phyloP scores from a whole-genome alignment of 2,113 vertebrate species.

The Camelus bactrianus region DNA sequence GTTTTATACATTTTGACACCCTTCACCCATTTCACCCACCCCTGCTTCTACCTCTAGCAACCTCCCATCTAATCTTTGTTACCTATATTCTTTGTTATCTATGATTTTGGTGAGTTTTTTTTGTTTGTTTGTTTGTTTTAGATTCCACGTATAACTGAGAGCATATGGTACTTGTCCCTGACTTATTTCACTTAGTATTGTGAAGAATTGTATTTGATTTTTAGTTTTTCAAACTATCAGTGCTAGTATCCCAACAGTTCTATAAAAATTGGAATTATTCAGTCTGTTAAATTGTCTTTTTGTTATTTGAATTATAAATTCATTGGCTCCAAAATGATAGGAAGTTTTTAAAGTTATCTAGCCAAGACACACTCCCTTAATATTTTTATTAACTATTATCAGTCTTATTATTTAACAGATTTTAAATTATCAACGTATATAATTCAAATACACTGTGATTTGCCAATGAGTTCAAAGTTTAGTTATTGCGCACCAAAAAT shows the following conservation, averaged over 20 bases:
- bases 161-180: too few relatives aligned
- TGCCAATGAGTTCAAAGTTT: neutral
- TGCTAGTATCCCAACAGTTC: neutral
- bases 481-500: neutral
- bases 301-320: neutral
- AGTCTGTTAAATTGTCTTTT: neutral
- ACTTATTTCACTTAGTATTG: too few relatives aligned
- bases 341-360: neutral
- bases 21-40: too few relatives aligned
- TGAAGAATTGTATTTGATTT: neutral
- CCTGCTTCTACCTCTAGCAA: too few relatives aligned
- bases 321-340: neutral
- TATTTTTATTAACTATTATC: neutral
- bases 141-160: too few relatives aligned
- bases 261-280: neutral
- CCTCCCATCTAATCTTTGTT: too few relatives aligned
- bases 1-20: too few relatives aligned
- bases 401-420: neutral
- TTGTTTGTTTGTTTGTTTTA: too few relatives aligned
- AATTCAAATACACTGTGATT: neutral
- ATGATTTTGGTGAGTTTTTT: too few relatives aligned
- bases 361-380: neutral
- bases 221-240: neutral
- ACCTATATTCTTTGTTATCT: too few relatives aligned
- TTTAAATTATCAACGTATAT: neutral